These are phyloP conservation scores for Orestias chungarensis DNA, from an alignment of 2,797 vertebrate genomes.

Conservation along the genomic window DNA sequence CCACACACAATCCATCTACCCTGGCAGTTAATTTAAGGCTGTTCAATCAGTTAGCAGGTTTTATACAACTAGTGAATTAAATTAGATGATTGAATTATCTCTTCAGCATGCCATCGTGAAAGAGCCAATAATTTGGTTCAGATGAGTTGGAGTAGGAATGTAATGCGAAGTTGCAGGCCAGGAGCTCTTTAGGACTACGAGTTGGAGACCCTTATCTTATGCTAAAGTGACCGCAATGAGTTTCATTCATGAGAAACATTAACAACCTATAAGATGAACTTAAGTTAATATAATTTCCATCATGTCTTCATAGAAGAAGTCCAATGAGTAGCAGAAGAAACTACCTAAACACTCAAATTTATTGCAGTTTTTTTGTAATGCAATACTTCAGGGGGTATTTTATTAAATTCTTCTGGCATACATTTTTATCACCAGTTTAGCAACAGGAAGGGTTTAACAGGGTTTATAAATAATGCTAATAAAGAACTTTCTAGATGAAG, in stretches of 20 bases:
- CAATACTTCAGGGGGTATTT: not conserved
- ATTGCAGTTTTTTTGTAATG: not conserved
- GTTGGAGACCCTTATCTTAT: too few relatives aligned
- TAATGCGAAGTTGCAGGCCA: too few relatives aligned
- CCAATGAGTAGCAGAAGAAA: not conserved
- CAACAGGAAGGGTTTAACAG: too few relatives aligned
- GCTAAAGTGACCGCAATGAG: not conserved
- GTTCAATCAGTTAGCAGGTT: constrained; percentile 30
- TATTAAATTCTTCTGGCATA: not conserved
- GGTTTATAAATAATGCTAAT: not conserved
- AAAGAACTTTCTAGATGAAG: not conserved
- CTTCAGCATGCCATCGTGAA: too few relatives aligned
- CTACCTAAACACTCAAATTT: not conserved
- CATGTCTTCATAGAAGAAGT: not conserved
- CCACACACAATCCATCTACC: not conserved
- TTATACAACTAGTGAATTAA: too few relatives aligned
- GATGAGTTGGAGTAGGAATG: too few relatives aligned
- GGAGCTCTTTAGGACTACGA: too few relatives aligned
- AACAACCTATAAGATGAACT: not conserved
- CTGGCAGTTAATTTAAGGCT: constrained; percentile 7
- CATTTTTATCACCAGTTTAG: not conserved
- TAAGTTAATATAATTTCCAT: not conserved
- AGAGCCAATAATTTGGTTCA: too few relatives aligned
- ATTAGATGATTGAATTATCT: too few relatives aligned
- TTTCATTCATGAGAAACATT: constrained; percentile 12